These are phyloP conservation scores for Schizopygopsis malacanthus DNA, from an alignment of 2,797 vertebrate genomes.

Conservation along the genomic window DNA sequence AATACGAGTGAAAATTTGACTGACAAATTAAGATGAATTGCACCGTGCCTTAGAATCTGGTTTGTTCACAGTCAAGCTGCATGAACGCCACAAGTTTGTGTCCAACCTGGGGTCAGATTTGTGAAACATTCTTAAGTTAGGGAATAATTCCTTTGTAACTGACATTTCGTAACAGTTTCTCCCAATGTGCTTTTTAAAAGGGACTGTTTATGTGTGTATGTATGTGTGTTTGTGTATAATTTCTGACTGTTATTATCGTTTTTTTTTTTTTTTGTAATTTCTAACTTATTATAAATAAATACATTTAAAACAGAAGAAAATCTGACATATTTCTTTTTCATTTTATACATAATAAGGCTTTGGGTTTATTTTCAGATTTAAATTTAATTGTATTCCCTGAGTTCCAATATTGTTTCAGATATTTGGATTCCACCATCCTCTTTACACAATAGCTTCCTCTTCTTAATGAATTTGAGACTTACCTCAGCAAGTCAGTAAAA, in stretches of 20 bases:
- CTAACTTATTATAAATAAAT: too few species aligned
- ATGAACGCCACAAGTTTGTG: background rate
- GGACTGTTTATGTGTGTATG: too few species aligned
- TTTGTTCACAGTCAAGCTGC: background rate
- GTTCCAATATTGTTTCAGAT: background rate
- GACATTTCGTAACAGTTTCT: background rate
- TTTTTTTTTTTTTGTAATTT: background rate
- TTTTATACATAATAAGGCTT: background rate
- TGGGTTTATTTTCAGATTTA: background rate
- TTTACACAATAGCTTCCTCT: background rate
- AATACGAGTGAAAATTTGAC: background rate
- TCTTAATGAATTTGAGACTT: background rate
- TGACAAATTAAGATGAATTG: background rate
- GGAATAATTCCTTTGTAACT: background rate
- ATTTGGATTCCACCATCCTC: background rate
- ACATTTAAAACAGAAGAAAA: background rate
- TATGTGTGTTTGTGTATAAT: too few species aligned
- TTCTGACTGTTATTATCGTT: too few species aligned
- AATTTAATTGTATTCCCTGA: background rate
- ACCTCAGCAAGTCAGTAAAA: background rate
- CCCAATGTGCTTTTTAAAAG: too few species aligned
- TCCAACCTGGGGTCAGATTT: background rate
- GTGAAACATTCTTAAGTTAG: background rate
- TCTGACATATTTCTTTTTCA: background rate
- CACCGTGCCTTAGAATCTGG: background rate